Percentiles rank a stretch among this genome's conserved stretches.
Conservation (phyloP, 2,888 invertebrate species). For the Spodoptera exigua region DNA sequence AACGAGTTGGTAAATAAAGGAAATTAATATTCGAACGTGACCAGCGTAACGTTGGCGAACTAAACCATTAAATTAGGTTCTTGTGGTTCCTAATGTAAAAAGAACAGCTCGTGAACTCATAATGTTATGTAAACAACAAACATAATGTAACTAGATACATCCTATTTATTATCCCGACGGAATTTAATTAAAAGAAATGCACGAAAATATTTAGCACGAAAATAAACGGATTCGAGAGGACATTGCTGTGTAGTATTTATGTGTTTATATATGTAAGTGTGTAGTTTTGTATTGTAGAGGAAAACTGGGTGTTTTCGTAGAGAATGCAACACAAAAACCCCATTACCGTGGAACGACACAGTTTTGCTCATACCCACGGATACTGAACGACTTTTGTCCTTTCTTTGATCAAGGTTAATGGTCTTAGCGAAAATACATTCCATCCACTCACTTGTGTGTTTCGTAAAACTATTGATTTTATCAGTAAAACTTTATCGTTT, state of each 20-base stretch:
- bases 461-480: slow-evolving; percentile 39
- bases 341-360: slow-evolving; percentile 62
- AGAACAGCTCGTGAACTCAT: slow-evolving; percentile 21
- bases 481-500: slow-evolving; percentile 33
- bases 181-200: slow-evolving; percentile 51
- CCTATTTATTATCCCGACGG: slow-evolving; percentile 18
- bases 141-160: slow-evolving; percentile 5
- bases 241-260: slow-evolving; percentile 26
- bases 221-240: slow-evolving; percentile 36
- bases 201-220: slow-evolving; percentile 36
- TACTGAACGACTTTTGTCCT: slow-evolving; percentile 59
- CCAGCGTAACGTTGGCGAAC: slow-evolving; percentile 7
- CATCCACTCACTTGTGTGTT: slow-evolving; percentile 59
- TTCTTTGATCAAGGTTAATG: slow-evolving; percentile 72
- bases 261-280: slow-evolving; percentile 21
- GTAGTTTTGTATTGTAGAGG: slow-evolving; percentile 17
- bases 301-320: slow-evolving; percentile 34
- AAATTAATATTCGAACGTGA: slow-evolving; percentile 47
- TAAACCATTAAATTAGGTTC: slow-evolving; percentile 9
- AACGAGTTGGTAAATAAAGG: slow-evolving; percentile 38
- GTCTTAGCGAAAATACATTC: slow-evolving; percentile 63
- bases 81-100: slow-evolving; percentile 10
- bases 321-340: slow-evolving; percentile 67
- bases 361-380: slow-evolving; percentile 53
- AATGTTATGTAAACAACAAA: slow-evolving; percentile 25